Percentiles rank a stretch among this genome's conserved stretches.
Evolutionary conservation across 2,888 invertebrate genomes (phyloP).

Genomic region (Molorchus minor): DNA sequence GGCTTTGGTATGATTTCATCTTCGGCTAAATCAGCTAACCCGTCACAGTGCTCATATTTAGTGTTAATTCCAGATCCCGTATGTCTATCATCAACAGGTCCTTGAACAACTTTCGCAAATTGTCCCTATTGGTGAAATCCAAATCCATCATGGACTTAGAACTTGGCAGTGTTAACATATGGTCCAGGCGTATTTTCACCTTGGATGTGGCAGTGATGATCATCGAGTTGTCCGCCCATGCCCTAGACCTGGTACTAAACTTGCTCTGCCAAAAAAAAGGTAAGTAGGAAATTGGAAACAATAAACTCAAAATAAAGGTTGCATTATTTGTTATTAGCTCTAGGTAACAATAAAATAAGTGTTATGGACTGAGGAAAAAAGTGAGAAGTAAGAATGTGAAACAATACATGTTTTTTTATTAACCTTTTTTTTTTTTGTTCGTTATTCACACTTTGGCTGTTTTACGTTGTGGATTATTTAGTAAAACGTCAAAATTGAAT

Average conservation of each 20-base stretch:
- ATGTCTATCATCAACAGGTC: conserved; percentile 72
- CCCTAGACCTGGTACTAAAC: conserved; percentile 82
- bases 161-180: conserved; percentile 64
- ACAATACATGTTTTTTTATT: too few species aligned
- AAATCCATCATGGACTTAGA: conserved; percentile 53
- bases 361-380: too few species aligned
- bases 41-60: conserved; percentile 84
- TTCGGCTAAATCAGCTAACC: conserved; percentile 86
- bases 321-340: too few species aligned
- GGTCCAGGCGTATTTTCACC: conserved; percentile 71
- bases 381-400: too few species aligned
- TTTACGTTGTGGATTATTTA: too few species aligned
- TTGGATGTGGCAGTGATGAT: conserved; percentile 65
- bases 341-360: too few species aligned
- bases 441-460: too few species aligned
- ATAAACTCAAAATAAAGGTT: too few species aligned
- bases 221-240: conserved; percentile 76
- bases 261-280: conserved; percentile 75
- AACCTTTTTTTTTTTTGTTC: too few species aligned
- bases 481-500: too few species aligned
- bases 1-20: conserved; percentile 85
- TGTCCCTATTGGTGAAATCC: conserved; percentile 62
- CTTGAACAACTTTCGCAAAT: conserved; percentile 62
- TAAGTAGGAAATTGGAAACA: too few species aligned
- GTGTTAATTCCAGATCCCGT: conserved; percentile 71